Conservation (phyloP, 2,113 vertebrate genomes). For the Callorhinus ursinus region DNA sequence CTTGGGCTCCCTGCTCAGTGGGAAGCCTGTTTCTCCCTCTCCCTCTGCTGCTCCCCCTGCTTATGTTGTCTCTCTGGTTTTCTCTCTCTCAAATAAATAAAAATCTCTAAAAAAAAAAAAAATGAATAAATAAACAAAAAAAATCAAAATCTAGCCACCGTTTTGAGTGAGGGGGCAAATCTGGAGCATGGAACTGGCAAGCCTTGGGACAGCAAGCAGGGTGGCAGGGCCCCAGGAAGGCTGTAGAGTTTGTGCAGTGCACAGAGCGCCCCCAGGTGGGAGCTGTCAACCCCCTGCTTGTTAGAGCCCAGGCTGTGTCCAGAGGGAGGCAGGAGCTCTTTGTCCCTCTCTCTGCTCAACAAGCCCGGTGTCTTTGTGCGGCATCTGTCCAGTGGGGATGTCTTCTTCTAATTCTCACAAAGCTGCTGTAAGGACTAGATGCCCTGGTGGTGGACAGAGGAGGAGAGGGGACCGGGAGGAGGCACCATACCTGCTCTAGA, state of each 20-base stretch:
- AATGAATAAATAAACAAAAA: background rate
- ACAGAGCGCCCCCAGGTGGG: background rate
- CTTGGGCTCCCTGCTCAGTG: too few relatives aligned
- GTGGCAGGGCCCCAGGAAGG: fast-evolving
- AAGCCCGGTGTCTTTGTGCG: background rate
- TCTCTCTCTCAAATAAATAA: too few relatives aligned
- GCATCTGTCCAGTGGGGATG: background rate
- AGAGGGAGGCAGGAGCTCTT: too few relatives aligned
- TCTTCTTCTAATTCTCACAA: background rate
- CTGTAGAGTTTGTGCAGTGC: fast-evolving
- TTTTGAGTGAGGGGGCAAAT: background rate
- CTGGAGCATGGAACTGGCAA: background rate
- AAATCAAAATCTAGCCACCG: background rate
- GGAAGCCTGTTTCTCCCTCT: too few relatives aligned
- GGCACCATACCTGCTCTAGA: slow-evolving; percentile 61
- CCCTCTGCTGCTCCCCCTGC: too few relatives aligned
- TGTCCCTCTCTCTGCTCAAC: background rate
- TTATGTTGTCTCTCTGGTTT: too few relatives aligned
- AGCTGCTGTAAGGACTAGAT: background rate
- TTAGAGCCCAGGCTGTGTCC: background rate
- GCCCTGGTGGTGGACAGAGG: background rate
- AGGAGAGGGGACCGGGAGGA: fast-evolving
- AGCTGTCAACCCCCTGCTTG: fast-evolving
- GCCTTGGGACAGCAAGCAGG: background rate
- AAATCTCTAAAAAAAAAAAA: too few relatives aligned